Evolutionary conservation across 1,140 invertebrate genomes (phyloP).

Genomic region (Lepidostoma basale): DNA sequence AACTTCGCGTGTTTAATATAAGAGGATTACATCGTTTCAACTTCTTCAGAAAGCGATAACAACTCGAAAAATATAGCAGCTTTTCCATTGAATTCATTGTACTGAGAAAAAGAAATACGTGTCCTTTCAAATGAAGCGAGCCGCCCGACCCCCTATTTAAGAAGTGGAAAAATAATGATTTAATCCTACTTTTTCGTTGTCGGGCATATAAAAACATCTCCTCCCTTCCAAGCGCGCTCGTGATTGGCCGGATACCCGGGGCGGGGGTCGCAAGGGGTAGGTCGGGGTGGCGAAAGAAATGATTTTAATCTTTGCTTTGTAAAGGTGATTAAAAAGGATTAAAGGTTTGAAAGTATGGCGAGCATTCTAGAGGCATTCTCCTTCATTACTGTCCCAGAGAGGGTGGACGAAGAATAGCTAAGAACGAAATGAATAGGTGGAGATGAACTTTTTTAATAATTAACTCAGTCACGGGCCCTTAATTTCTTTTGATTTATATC

Average conservation of each 20-base stretch:
- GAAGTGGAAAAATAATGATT: slow-evolving; percentile 46
- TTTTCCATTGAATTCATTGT: slow-evolving; percentile 29
- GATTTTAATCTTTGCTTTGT: slow-evolving; percentile 66
- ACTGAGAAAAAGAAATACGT: slow-evolving; percentile 33
- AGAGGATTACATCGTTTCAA: no score
- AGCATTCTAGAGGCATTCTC: slow-evolving; percentile 40
- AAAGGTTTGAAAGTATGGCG: slow-evolving; percentile 52
- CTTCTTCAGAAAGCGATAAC: no score
- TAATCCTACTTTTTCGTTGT: slow-evolving; percentile 46
- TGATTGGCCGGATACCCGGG: slow-evolving; percentile 15
- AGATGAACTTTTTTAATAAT: slow-evolving; percentile 47
- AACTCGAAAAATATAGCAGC: not conserved
- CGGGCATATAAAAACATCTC: slow-evolving; percentile 45
- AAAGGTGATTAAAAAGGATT: slow-evolving; percentile 65
- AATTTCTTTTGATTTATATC: slow-evolving; percentile 45
- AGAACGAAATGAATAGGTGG: slow-evolving; percentile 41
- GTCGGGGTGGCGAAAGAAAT: slow-evolving; percentile 53
- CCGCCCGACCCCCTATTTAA: slow-evolving; percentile 35
- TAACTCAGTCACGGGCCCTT: slow-evolving; percentile 44
- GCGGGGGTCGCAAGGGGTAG: slow-evolving; percentile 10
- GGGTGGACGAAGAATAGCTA: slow-evolving; percentile 13
- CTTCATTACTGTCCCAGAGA: slow-evolving; percentile 33
- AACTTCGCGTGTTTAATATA: no score
- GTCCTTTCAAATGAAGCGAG: slow-evolving; percentile 39
- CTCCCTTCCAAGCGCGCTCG: slow-evolving; percentile 9